phyloP scores from a whole-genome alignment of 2,888 invertebrate species.

The Campoletis raptor region DNA sequence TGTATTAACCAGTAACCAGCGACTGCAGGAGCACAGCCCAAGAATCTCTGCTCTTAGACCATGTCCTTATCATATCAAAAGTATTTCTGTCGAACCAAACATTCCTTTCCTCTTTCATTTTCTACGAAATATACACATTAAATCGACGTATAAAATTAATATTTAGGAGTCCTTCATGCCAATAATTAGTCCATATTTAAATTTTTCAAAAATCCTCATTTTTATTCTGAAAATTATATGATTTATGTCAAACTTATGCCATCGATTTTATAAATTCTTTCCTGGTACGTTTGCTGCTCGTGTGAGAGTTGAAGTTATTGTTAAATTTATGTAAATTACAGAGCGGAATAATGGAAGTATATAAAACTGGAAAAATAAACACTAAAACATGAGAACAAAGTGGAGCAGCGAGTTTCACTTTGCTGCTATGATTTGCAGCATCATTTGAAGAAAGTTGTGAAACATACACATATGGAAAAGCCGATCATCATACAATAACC shows the following conservation, averaged over 20 bases:
- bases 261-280: not conserved
- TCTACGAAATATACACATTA: not conserved
- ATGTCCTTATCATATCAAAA: not conserved
- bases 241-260: not conserved
- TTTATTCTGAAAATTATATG: not conserved
- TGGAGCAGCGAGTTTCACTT: not conserved
- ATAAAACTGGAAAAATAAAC: not conserved
- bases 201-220: not conserved
- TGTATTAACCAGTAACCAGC: constrained; percentile 64
- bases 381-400: not conserved
- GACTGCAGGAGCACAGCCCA: not conserved
- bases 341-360: not conserved
- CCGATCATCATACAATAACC: constrained; percentile 10
- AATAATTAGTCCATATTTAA: not conserved
- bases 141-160: too few relatives aligned
- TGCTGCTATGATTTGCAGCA: not conserved
- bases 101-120: not conserved
- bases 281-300: not conserved
- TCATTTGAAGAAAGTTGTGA: not conserved
- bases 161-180: too few relatives aligned
- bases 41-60: not conserved
- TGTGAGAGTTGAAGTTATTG: not conserved
- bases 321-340: not conserved
- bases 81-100: constrained; percentile 9
- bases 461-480: constrained; percentile 9